phyloP scores from a whole-genome alignment of 2,113 vertebrate species.

The Bos indicus region DNA sequence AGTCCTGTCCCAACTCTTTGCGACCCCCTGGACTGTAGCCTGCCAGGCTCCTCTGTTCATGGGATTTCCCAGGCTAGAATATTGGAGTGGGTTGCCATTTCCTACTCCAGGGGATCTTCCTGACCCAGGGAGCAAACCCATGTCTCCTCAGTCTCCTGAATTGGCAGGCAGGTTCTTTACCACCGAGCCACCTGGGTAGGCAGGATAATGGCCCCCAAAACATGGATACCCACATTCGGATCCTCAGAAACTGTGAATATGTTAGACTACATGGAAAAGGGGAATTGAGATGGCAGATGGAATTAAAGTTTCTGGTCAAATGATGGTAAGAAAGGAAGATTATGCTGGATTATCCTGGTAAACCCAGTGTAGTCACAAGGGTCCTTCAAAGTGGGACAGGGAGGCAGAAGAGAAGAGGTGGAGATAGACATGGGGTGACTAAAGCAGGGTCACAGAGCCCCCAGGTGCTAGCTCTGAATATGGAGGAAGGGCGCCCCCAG shows the following conservation, averaged over 20 bases:
- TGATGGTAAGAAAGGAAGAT: neutral
- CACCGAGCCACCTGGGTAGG: neutral
- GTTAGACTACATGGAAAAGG: neutral
- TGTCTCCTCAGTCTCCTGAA: neutral
- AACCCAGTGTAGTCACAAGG: neutral
- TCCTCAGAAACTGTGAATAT: neutral
- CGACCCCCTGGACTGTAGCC: fast-evolving
- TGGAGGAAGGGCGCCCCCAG: neutral
- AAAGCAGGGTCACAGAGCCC: neutral
- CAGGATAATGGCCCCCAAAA: neutral
- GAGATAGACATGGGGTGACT: too few relatives aligned
- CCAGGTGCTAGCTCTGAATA: neutral
- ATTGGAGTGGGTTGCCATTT: neutral
- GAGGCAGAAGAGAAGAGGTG: neutral
- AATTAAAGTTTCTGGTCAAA: neutral
- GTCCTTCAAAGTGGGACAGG: neutral
- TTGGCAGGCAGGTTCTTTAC: neutral
- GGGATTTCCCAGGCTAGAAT: neutral
- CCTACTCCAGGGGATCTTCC: neutral
- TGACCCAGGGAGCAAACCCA: neutral
- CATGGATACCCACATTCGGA: neutral
- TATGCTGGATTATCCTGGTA: neutral
- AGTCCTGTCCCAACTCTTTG: neutral
- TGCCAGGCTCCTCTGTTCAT: neutral
- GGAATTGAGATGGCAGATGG: neutral